Evolutionary conservation across 2,113 vertebrate species (phyloP), one percentile per base, ranked within the genome.

Genomic region (Orientallactaga bullata): DNA sequence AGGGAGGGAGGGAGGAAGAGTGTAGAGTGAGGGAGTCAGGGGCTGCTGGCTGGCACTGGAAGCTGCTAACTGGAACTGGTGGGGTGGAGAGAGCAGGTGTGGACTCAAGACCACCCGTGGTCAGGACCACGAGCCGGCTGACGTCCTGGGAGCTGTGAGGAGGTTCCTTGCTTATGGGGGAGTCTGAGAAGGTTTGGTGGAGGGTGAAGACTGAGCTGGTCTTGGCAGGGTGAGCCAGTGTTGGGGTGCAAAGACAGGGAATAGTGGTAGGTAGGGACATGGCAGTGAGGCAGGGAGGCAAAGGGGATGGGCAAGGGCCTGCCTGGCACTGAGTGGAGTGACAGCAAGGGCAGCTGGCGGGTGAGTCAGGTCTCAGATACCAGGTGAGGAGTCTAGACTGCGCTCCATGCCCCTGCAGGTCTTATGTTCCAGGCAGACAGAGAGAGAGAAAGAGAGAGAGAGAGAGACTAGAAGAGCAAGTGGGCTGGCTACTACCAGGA

Each of bases 1-100:
- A 15, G 17, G 1, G 6, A 6, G 16, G 42, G n/a, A n/a, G n/a
- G n/a, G n/a, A n/a, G n/a, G n/a, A 0, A 28, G 30, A 15, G n/a
- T 8, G 18, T n/a, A 3, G 0, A 16, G 7, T 24, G 20, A 17
- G 4, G 26, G 12, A 55, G n/a, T 8, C 68, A 66, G 3, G 15
- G 69, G 20, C 20, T 51, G 39, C 39, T 16, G 35, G 20, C 51
- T 21, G 23, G 20, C 23, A 0, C 12, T 1, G 4, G 61, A n/a
- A 80, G 39, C 66, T 61, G 24, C 42, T 65, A 8, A 17, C 37
- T 39, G 32, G 20, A 20, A 11, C 60, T 0, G 23, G n/a, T 26
- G 39, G 66, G 66, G 30, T 37, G 15, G 66, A 71, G 66, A 8
- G 32, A 35, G 69, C 7, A 58, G 23, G 23, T 47, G 18, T 15